Base-by-base conservation (phyloP, 2,888 invertebrate species). In the Temnothorax rugatulus region DNA sequence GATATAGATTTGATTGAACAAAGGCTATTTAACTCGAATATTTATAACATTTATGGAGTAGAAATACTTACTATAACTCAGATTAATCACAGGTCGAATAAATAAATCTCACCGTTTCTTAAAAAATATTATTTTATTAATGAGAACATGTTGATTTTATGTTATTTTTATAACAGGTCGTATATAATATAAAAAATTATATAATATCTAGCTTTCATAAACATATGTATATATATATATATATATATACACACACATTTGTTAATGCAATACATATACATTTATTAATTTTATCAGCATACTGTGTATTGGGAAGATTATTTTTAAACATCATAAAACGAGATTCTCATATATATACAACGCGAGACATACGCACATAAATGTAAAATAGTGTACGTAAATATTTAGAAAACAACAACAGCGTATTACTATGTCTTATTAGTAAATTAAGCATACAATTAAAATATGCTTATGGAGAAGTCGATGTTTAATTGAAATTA, bases 71-170 rank as follows among this genome's bases (percentile, higher is more conserved):
- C 2, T 29, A 38, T 61, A n/a, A n/a, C 11, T 63, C 2, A 15
- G 11, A 64, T 64, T 21, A 63, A 29, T 29, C 29, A 41, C 44
- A 64, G 21, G 21, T 41, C 3, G 7, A 41, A 64, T 21, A 64
- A 41, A 38, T 63, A 38, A 63, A 15, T 44, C 1, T 66, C 25
- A 44, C 25, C 3, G 11, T 64, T 44, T 38, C 38, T 41, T 15
- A 29, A 68, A 66, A 68, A 29, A 29, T 29, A 68, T 59, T 15
- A 59, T 68, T 68, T 68, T 68, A 68, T 47, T 68, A 66, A 64
- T 41, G 4, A 66, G 4, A 66, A 25, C 4, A 66, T 38, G 18
- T 66, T 25, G 3, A 29, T n/a, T 18, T 38, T 0, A 38, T 64
- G 13, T 64, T 64, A 41, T 1, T 64, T 21, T 41, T 41, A 63